Evolutionary conservation across 2,888 invertebrate genomes (phyloP).

Genomic region (Chrysolina oricalcia): DNA sequence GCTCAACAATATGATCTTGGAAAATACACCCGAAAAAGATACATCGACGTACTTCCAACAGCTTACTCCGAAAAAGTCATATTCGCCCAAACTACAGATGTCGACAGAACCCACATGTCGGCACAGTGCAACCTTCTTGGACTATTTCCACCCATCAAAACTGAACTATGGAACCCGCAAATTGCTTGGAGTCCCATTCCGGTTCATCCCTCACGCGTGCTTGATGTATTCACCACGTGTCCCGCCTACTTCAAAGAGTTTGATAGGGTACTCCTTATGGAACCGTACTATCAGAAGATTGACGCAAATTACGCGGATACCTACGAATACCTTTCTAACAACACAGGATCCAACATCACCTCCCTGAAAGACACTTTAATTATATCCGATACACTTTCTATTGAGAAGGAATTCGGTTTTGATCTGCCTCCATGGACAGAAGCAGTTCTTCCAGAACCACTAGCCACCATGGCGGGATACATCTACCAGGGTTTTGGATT

Average conservation of each 20-base stretch:
- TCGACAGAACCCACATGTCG: slow-evolving; percentile 89
- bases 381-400: slow-evolving; percentile 34
- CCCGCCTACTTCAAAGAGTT: slow-evolving; percentile 15
- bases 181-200: slow-evolving; percentile 84
- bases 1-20: slow-evolving; percentile 82
- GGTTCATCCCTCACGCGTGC: slow-evolving; percentile 77
- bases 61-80: slow-evolving; percentile 74
- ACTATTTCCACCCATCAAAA: slow-evolving; percentile 76
- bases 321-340: slow-evolving; percentile 61
- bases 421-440: slow-evolving; percentile 42
- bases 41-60: slow-evolving; percentile 74
- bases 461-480: slow-evolving; percentile 20
- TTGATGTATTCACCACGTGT: slow-evolving; percentile 6
- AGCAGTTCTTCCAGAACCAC: slow-evolving; percentile 45
- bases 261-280: slow-evolving; percentile 13
- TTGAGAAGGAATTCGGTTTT: slow-evolving; percentile 36
- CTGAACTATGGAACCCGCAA: slow-evolving; percentile 75
- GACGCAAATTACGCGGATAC: slow-evolving; percentile 73
- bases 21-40: slow-evolving; percentile 80
- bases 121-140: slow-evolving; percentile 85
- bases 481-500: slow-evolving; percentile 21
- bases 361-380: neutral
- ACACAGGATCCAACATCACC: slow-evolving; percentile 28
- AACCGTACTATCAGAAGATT: slow-evolving; percentile 69
- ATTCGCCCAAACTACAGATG: slow-evolving; percentile 81